Percentiles rank a stretch among this genome's conserved stretches.
Conservation (phyloP, 2,888 invertebrate genomes). For the Mythimna lalbum region DNA sequence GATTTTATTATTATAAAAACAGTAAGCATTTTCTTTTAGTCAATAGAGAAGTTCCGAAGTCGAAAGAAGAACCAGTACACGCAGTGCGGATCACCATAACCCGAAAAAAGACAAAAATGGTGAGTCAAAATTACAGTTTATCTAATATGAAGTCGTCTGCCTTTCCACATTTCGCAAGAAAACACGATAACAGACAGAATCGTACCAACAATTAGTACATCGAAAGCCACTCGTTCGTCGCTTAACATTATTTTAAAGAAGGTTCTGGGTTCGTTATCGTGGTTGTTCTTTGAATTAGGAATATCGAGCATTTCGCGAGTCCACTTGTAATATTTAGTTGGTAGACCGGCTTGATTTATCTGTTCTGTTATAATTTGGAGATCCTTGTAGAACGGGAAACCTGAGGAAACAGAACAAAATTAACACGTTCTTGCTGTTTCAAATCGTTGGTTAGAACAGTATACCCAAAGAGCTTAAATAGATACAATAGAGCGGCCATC, state of each 20-base stretch:
- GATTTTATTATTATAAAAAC: not conserved
- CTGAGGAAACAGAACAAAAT: slow-evolving; percentile 59
- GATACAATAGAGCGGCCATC: no score
- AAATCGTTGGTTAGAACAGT: no score
- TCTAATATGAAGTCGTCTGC: slow-evolving; percentile 5
- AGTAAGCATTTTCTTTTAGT: slow-evolving; percentile 1
- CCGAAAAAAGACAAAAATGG: not conserved
- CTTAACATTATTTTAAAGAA: slow-evolving; percentile 59
- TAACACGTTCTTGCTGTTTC: not conserved
- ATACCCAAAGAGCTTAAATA: no score
- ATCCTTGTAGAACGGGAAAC: slow-evolving; percentile 72
- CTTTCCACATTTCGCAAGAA: slow-evolving; percentile 66
- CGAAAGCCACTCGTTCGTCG: slow-evolving; percentile 68
- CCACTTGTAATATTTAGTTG: slow-evolving; percentile 74
- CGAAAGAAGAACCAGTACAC: not conserved
- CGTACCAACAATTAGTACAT: slow-evolving; percentile 67
- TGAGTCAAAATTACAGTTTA: not conserved
- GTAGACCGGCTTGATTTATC: slow-evolving; percentile 74
- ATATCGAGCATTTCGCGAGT: slow-evolving; percentile 67
- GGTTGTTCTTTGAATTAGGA: slow-evolving; percentile 33
- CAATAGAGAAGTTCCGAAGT: not conserved
- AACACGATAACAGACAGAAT: slow-evolving; percentile 65
- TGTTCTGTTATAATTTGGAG: slow-evolving; percentile 68
- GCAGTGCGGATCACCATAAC: no score
- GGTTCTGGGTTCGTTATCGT: slow-evolving; percentile 61